phyloP scores from a whole-genome alignment of 1,140 invertebrate genomes.

The Frieseomelitta varia region DNA sequence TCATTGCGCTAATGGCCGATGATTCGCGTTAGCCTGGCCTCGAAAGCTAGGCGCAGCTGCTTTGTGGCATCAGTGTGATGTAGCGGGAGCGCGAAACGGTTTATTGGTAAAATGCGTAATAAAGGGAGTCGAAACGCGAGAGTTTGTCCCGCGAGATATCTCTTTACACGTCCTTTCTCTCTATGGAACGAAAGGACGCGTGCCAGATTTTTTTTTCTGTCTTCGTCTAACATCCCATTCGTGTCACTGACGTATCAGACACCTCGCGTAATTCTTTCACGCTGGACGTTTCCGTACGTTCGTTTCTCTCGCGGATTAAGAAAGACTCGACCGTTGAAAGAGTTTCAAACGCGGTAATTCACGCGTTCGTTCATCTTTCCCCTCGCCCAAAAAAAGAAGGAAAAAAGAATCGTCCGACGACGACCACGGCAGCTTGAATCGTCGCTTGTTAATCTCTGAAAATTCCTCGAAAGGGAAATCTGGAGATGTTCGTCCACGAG shows the following conservation, averaged over 20 bases:
- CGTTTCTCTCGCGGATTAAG: no score
- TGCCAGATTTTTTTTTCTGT: no score
- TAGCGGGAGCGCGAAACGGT: background rate
- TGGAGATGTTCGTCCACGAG: background rate
- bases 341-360: no score
- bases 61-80: background rate
- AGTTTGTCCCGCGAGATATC: background rate
- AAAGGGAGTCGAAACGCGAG: background rate
- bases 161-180: background rate
- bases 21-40: conserved; percentile 1
- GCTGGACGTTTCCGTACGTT: no score
- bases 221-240: no score
- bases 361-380: no score
- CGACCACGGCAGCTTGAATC: background rate
- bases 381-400: no score
- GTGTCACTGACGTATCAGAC: no score
- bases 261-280: no score
- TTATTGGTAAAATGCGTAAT: conserved; percentile 1
- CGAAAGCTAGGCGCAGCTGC: background rate
- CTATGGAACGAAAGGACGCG: no score
- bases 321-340: no score
- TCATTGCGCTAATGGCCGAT: conserved; percentile 4
- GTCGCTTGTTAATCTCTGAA: background rate
- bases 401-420: background rate
- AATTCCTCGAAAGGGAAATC: background rate